Conservation (phyloP, 2,888 invertebrate genomes). For the Nowickia ferox region DNA sequence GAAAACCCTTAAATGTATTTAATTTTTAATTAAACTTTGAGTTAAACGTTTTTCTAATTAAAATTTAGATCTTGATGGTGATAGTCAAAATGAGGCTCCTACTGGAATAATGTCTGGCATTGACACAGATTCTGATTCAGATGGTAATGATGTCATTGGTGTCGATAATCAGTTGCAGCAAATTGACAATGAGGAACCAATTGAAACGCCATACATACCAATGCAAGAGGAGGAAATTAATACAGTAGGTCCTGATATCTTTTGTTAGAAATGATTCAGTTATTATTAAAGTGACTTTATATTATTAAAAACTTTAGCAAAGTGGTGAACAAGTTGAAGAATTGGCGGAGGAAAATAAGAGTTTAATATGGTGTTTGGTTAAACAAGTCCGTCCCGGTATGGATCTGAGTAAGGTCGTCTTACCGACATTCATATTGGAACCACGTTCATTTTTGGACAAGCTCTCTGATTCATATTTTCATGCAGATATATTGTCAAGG, state of each 20-base stretch:
- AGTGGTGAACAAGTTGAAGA: constrained; percentile 95
- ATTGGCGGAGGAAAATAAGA: constrained; percentile 96
- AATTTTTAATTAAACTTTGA: too few relatives aligned
- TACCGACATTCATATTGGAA: constrained; percentile 97
- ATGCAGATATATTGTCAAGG: constrained; percentile 94
- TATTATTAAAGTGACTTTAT: constrained; percentile 6
- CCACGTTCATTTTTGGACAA: constrained; percentile 97
- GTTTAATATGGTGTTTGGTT: constrained; percentile 95
- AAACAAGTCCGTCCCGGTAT: constrained; percentile 98
- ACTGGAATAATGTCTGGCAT: constrained; percentile 84
- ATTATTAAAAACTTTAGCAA: constrained; percentile 76
- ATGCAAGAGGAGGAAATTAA: constrained; percentile 86
- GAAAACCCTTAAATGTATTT: too few relatives aligned
- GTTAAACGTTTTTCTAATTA: neutral
- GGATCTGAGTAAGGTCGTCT: constrained; percentile 93
- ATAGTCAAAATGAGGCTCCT: constrained; percentile 86
- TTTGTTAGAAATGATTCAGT: constrained; percentile 8
- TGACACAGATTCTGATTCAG: constrained; percentile 86
- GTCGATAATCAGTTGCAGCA: constrained; percentile 66
- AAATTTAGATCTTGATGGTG: constrained; percentile 88
- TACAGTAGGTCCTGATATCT: constrained; percentile 77
- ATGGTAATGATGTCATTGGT: constrained; percentile 78
- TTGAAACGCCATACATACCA: constrained; percentile 86
- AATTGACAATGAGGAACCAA: constrained; percentile 81
- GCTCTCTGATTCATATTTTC: constrained; percentile 96